Conservation (phyloP, 1,140 invertebrate genomes). For the Bombus sylvicola region DNA sequence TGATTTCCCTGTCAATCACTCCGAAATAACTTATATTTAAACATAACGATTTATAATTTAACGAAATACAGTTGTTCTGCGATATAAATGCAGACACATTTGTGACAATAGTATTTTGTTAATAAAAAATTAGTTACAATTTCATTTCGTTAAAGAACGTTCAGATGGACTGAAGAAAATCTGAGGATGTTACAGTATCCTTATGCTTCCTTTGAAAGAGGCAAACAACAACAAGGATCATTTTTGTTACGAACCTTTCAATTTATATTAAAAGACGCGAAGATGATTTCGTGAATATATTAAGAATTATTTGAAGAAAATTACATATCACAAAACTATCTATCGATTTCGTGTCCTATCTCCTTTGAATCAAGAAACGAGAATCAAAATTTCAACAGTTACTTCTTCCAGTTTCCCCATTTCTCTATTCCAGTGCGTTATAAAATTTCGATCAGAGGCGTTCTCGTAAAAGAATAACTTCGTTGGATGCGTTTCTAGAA, state of each 20-base stretch:
- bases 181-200: no score
- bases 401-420: neutral
- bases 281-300: no score
- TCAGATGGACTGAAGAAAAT: no score
- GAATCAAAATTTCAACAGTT: slow-evolving; percentile 19
- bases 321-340: neutral
- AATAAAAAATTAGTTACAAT: no score
- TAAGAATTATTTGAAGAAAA: no score
- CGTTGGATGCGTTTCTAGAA: neutral
- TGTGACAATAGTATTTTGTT: no score
- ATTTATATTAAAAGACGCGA: no score
- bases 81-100: no score
- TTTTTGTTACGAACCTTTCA: neutral
- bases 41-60: no score
- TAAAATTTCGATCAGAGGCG: slow-evolving; percentile 33
- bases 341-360: neutral
- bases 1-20: neutral
- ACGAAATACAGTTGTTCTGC: no score
- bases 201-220: no score
- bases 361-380: neutral
- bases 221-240: neutral
- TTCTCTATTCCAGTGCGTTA: neutral
- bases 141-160: no score
- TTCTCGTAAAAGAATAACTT: slow-evolving; percentile 24
- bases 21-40: neutral